Percentiles rank a stretch among this genome's conserved stretches.
These are phyloP conservation scores for Plecotus auritus DNA, from an alignment of 2,113 vertebrate genomes.

Conservation along the genomic window DNA sequence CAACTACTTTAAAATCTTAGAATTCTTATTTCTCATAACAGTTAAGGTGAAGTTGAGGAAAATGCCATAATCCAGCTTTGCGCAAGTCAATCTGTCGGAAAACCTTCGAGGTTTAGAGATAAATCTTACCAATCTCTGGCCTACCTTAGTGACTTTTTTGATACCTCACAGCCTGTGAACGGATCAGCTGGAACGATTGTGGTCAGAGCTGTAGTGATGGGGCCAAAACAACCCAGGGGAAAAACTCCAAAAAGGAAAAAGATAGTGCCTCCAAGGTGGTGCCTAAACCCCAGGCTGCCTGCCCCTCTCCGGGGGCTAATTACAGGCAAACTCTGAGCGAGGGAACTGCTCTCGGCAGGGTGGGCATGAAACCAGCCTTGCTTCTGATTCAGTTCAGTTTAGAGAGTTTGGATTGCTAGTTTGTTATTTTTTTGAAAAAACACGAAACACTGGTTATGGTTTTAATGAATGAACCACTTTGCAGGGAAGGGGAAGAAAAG, in stretches of 20 bases:
- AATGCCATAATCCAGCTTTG: conserved; percentile 10
- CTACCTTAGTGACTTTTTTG: background rate
- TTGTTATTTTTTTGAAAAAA: background rate
- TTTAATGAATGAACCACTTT: conserved; percentile 28
- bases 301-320: background rate
- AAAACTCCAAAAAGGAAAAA: background rate
- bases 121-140: background rate
- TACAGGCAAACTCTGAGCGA: background rate
- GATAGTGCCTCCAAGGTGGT: background rate
- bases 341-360: background rate
- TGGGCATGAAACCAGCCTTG: background rate
- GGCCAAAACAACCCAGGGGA: background rate
- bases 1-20: background rate
- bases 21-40: background rate
- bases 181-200: background rate
- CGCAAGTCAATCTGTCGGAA: background rate
- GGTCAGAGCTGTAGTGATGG: background rate
- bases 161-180: background rate
- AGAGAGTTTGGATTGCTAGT: background rate
- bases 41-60: background rate
- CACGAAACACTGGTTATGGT: background rate
- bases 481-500: background rate
- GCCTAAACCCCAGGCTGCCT: background rate
- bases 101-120: background rate
- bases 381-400: background rate